phyloP scores from a whole-genome alignment of 1,140 invertebrate species.

The Penaeus indicus region DNA sequence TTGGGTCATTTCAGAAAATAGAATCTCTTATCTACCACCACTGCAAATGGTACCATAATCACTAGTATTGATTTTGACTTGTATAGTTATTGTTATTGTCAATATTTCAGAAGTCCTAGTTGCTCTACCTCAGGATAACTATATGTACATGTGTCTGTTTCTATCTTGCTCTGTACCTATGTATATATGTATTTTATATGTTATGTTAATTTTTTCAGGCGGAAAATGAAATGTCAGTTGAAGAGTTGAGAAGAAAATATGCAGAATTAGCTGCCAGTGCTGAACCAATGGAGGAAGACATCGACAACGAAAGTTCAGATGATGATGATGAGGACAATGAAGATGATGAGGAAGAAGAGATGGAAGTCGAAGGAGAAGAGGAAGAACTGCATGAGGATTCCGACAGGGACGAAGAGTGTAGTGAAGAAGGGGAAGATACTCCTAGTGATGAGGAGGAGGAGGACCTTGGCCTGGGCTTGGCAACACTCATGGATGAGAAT shows the following conservation, averaged over 20 bases:
- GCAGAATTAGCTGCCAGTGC: conserved; percentile 69
- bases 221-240: conserved; percentile 84
- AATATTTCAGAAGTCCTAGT: too few relatives aligned
- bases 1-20: too few relatives aligned
- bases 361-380: conserved; percentile 53
- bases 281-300: conserved; percentile 68
- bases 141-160: too few relatives aligned
- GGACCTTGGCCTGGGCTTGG: conserved; percentile 75
- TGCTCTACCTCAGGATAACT: too few relatives aligned
- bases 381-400: conserved; percentile 72
- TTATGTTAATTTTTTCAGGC: conserved; percentile 70
- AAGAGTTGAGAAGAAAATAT: conserved; percentile 84
- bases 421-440: conserved; percentile 72
- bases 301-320: conserved; percentile 70
- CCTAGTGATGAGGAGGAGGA: conserved; percentile 72
- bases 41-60: too few relatives aligned
- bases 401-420: conserved; percentile 68
- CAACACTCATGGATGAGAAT: conserved; percentile 72
- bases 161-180: neutral
- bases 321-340: conserved; percentile 68
- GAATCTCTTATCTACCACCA: too few relatives aligned
- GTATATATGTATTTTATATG: conserved; percentile 6
- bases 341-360: conserved; percentile 39
- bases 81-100: too few relatives aligned
- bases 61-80: too few relatives aligned